Conservation (phyloP, 2,888 invertebrate species). For the Ochropacha duplaris region DNA sequence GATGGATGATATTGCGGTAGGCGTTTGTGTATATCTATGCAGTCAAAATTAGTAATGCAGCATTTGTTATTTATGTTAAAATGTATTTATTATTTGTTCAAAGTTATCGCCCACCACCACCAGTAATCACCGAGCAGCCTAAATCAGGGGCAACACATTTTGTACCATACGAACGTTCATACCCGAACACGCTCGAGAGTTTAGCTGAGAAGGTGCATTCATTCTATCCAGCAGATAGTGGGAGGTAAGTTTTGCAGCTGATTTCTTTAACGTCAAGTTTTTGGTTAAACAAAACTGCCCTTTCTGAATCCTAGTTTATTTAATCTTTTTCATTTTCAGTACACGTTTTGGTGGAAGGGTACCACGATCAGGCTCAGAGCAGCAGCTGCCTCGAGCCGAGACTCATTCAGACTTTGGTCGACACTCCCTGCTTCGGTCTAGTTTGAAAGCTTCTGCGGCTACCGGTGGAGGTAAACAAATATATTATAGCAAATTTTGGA, state of each 20-base stretch:
- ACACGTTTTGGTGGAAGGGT: slow-evolving; percentile 80
- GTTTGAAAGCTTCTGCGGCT: slow-evolving; percentile 86
- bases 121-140: slow-evolving; percentile 95
- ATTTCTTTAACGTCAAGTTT: background rate
- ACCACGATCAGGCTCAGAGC: slow-evolving; percentile 95
- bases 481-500: too few relatives aligned
- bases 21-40: too few relatives aligned
- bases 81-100: slow-evolving; percentile 1
- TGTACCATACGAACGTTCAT: slow-evolving; percentile 93
- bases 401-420: slow-evolving; percentile 91
- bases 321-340: slow-evolving; percentile 28
- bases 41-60: too few relatives aligned
- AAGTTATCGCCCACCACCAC: slow-evolving; percentile 92
- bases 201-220: slow-evolving; percentile 96
- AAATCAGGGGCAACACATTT: slow-evolving; percentile 90
- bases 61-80: too few relatives aligned
- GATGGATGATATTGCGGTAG: too few relatives aligned
- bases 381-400: slow-evolving; percentile 93
- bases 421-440: slow-evolving; percentile 91
- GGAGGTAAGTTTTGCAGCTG: slow-evolving; percentile 47
- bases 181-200: slow-evolving; percentile 94
- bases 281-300: too few relatives aligned
- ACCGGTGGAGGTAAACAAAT: slow-evolving; percentile 51
- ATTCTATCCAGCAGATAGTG: slow-evolving; percentile 84
- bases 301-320: background rate